These are phyloP conservation scores for Butorides virescens DNA, from an alignment of 2,113 vertebrate species.

Conservation along the genomic window DNA sequence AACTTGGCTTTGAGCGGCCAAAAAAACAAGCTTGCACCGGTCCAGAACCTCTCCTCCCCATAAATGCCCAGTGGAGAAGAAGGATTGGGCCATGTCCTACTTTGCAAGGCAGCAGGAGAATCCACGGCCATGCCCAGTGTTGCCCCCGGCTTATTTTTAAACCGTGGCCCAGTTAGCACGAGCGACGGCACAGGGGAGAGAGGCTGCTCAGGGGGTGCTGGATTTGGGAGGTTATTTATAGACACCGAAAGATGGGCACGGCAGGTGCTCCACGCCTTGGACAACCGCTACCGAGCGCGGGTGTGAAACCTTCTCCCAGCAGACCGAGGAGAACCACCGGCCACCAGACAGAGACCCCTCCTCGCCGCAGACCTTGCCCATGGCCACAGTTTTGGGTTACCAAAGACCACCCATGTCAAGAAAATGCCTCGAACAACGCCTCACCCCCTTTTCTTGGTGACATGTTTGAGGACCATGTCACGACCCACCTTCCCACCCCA, in stretches of 20 bases:
- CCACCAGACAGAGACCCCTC: background rate
- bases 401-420: too few species aligned
- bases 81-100: background rate
- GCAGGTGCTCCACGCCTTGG: background rate
- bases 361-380: background rate
- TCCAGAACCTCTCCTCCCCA: too few species aligned
- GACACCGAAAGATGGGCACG: background rate
- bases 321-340: accelerated
- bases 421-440: accelerated
- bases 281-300: background rate
- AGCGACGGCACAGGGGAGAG: background rate
- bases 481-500: background rate
- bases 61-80: background rate
- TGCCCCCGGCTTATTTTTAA: conserved; percentile 15
- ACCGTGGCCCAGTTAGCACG: background rate
- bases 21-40: background rate
- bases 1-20: background rate
- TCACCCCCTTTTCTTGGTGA: background rate
- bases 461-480: accelerated
- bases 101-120: background rate
- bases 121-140: background rate
- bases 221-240: conserved; percentile 44
- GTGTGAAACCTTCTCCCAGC: background rate
- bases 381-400: accelerated
- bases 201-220: background rate